A percentile compares a stretch with the other conserved stretches of the same genome.
Evolutionary conservation across 2,113 vertebrate genomes (phyloP).

Genomic region (Aythya baeri): DNA sequence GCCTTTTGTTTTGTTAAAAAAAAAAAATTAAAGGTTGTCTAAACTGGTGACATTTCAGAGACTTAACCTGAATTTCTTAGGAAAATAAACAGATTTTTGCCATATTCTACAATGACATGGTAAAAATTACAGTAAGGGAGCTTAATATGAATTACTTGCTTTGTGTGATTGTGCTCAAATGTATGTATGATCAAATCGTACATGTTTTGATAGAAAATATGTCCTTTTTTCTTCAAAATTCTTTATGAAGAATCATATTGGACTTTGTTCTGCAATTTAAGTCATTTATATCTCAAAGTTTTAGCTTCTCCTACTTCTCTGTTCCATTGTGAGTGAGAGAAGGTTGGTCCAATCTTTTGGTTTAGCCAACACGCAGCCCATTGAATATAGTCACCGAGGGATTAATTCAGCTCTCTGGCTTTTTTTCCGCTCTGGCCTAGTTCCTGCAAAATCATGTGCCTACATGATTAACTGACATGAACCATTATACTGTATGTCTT

Average conservation of each 20-base stretch:
- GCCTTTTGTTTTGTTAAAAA: conserved; percentile 36
- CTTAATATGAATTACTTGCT: not conserved
- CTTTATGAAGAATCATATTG: not conserved
- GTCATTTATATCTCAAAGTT: not conserved
- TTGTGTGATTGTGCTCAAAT: not conserved
- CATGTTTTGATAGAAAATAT: not conserved
- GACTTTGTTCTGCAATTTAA: not conserved
- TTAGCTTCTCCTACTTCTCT: not conserved
- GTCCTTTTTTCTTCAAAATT: not conserved
- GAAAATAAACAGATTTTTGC: conserved; percentile 8
- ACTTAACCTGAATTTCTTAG: not conserved
- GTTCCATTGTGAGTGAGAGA: not conserved
- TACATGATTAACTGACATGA: conserved; percentile 2
- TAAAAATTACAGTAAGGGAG: not conserved
- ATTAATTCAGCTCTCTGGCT: not conserved
- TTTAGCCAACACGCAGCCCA: not conserved
- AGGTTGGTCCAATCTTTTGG: not conserved
- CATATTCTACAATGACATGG: not conserved
- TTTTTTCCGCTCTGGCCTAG: conserved; percentile 1
- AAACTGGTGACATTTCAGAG: conserved; percentile 30
- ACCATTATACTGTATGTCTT: not conserved
- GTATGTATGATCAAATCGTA: not conserved
- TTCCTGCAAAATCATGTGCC: conserved; percentile 34
- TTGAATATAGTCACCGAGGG: not conserved
- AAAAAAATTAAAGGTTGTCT: conserved; percentile 16